Conservation (phyloP, 2,888 invertebrate genomes). For the Imbricaverruca yamaguchii region DNA sequence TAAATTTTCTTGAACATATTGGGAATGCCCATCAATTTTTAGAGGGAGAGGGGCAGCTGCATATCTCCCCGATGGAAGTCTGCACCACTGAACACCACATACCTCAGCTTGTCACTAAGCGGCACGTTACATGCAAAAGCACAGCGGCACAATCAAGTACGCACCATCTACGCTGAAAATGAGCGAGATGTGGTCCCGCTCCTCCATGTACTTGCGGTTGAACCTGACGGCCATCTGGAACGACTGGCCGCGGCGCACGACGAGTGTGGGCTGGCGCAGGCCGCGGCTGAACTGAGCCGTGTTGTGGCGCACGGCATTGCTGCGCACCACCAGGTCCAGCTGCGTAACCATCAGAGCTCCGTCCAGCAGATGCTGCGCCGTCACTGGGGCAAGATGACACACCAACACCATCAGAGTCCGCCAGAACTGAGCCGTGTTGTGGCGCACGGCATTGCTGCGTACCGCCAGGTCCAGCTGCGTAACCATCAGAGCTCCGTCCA, state of each 20-base stretch:
- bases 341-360: neutral
- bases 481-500: neutral
- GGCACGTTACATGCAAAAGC: no score
- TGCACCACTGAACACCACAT: no score
- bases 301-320: neutral
- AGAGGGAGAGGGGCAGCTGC: no score
- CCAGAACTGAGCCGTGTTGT: neutral
- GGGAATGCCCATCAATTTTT: no score
- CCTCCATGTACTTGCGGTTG: slow-evolving; percentile 63
- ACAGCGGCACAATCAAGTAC: no score
- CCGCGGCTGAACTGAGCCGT: neutral
- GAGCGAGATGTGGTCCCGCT: slow-evolving; percentile 69
- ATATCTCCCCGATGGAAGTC: no score
- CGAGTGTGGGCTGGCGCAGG: slow-evolving; percentile 50
- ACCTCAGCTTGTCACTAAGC: no score
- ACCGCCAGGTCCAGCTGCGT: neutral
- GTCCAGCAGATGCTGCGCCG: neutral
- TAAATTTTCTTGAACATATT: no score
- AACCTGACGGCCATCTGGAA: slow-evolving; percentile 65
- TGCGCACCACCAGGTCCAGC: neutral
- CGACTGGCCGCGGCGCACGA: slow-evolving; percentile 73
- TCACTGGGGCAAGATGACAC: neutral
- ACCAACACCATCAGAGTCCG: no score
- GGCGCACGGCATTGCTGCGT: neutral
- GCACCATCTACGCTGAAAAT: slow-evolving; percentile 65